These are phyloP conservation scores for Salvator merianae DNA, from an alignment of 2,113 vertebrate species.

Conservation along the genomic window DNA sequence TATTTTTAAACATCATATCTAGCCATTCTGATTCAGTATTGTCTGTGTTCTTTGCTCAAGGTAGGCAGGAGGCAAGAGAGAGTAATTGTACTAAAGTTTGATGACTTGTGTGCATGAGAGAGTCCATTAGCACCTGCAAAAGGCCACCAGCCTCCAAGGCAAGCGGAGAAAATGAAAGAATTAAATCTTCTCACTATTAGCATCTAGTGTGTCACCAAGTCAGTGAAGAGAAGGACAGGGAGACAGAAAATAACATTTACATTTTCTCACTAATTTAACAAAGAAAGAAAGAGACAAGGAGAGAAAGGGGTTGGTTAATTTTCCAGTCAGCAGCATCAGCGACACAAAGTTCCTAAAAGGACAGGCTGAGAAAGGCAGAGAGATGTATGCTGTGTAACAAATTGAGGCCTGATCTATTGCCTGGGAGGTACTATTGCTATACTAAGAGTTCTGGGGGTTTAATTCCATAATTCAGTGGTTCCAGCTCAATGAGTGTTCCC, in stretches of 20 bases:
- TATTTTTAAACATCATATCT: neutral
- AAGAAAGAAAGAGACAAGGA: conserved; percentile 37
- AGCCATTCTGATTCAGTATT: neutral
- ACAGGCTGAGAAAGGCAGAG: conserved; percentile 34
- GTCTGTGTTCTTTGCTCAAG: neutral
- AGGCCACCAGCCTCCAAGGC: conserved; percentile 16
- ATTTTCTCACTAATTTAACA: conserved; percentile 61
- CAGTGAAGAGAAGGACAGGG: conserved; percentile 18
- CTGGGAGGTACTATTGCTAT: conserved; percentile 24
- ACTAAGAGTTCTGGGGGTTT: conserved; percentile 52
- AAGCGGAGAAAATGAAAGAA: conserved; percentile 51
- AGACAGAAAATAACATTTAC: conserved; percentile 56
- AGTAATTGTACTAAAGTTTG: conserved; percentile 22
- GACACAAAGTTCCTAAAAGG: conserved; percentile 49
- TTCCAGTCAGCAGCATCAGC: conserved; percentile 43
- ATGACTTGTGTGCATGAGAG: conserved; percentile 23
- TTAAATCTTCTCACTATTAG: conserved; percentile 57
- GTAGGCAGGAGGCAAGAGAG: conserved; percentile 2
- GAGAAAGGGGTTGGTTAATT: conserved; percentile 52
- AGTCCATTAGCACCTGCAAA: conserved; percentile 48
- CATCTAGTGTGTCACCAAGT: conserved; percentile 40
- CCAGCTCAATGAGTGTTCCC: conserved; percentile 50
- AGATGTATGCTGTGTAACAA: conserved; percentile 48
- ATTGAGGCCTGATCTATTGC: conserved; percentile 35
- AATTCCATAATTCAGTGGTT: conserved; percentile 68